These are phyloP conservation scores for Hartigia nigra DNA, from an alignment of 2,888 invertebrate genomes.

Conservation along the genomic window DNA sequence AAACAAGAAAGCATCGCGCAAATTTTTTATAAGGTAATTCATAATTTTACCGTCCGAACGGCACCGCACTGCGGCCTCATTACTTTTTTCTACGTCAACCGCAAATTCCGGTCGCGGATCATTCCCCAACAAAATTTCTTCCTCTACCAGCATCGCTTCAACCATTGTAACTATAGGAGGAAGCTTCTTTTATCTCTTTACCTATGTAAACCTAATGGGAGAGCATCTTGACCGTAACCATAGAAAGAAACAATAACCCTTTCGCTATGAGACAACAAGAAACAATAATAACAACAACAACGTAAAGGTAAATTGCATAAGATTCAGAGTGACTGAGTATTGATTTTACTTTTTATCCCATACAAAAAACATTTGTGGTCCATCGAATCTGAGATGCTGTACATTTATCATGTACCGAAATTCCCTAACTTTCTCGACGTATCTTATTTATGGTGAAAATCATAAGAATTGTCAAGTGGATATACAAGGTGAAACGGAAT, in stretches of 20 bases:
- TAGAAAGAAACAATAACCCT: neutral
- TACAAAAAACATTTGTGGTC: neutral
- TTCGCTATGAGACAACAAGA: neutral
- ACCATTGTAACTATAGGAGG: neutral
- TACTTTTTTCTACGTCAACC: slow-evolving; percentile 51
- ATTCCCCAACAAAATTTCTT: slow-evolving; percentile 21
- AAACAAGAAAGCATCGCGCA: slow-evolving; percentile 32
- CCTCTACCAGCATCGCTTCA: neutral
- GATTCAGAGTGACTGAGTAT: neutral
- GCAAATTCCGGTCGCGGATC: slow-evolving; percentile 43
- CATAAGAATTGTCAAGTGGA: neutral
- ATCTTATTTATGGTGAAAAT: neutral
- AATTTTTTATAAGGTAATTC: slow-evolving; percentile 49
- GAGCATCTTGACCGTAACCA: neutral
- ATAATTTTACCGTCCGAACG: slow-evolving; percentile 56
- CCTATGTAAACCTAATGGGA: neutral
- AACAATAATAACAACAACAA: neutral
- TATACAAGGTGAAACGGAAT: neutral
- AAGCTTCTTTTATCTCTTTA: neutral
- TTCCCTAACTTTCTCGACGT: neutral
- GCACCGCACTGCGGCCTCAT: slow-evolving; percentile 54
- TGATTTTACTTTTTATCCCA: neutral
- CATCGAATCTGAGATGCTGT: neutral
- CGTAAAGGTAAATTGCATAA: no score
- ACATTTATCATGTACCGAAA: neutral